phyloP scores from a whole-genome alignment of 1,140 invertebrate genomes.

The Drosophila pandora region DNA sequence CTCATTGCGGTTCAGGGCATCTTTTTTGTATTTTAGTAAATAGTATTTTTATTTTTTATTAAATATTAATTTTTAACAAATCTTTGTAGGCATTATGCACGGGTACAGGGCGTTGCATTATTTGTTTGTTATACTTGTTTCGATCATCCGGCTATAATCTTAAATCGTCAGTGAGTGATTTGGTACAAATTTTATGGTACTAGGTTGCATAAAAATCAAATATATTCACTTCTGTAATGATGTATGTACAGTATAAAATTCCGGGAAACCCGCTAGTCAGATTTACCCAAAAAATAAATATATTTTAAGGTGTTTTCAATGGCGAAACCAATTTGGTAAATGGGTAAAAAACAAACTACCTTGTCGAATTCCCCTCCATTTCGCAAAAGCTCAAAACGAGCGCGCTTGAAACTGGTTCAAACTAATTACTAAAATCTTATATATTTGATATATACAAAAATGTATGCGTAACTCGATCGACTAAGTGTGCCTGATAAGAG shows the following conservation, averaged over 20 bases:
- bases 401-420: conserved; percentile 4
- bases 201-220: conserved; percentile 59
- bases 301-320: conserved; percentile 1
- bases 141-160: conserved; percentile 21
- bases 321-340: conserved; percentile 26
- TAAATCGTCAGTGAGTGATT: conserved; percentile 46
- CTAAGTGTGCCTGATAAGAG: conserved; percentile 25
- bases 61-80: conserved; percentile 62
- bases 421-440: conserved; percentile 38
- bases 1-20: conserved; percentile 79
- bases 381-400: conserved; percentile 6
- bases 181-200: conserved; percentile 81
- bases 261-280: background rate
- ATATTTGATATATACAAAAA: conserved; percentile 52
- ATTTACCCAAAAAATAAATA: background rate
- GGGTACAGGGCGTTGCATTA: conserved; percentile 79
- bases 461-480: conserved; percentile 19
- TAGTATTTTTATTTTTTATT: conserved; percentile 63
- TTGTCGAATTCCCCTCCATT: background rate
- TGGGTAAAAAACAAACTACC: background rate
- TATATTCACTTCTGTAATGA: conserved; percentile 17
- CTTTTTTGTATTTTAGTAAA: conserved; percentile 72
- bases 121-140: conserved; percentile 38
- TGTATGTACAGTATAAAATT: conserved; percentile 33
- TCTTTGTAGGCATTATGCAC: conserved; percentile 76